Conservation (phyloP, 2,797 vertebrate genomes). For the Arnoldichthys spilopterus region DNA sequence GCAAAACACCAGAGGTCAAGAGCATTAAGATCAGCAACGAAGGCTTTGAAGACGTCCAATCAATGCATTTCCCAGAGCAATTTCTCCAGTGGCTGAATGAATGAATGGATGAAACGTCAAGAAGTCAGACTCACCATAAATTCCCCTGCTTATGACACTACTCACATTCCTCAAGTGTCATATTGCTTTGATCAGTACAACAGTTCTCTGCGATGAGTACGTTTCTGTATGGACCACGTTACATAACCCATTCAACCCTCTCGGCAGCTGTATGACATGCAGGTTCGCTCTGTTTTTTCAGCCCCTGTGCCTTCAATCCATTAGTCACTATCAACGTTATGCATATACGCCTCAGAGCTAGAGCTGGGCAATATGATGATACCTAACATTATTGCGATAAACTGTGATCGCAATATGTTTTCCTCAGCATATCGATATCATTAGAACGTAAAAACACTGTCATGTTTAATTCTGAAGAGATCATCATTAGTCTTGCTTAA, state of each 20-base stretch:
- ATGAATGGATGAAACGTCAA: neutral
- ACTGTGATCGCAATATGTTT: too few species aligned
- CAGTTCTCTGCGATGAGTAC: neutral
- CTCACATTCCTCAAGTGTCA: neutral
- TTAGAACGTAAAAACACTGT: too few species aligned
- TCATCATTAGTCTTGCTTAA: too few species aligned
- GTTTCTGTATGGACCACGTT: neutral
- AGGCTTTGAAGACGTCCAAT: neutral
- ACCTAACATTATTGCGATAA: too few species aligned
- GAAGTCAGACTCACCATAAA: constrained; percentile 15
- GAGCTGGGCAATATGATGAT: too few species aligned
- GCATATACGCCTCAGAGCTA: too few species aligned
- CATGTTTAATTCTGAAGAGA: too few species aligned
- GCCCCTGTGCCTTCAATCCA: too few species aligned
- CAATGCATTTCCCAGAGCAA: neutral
- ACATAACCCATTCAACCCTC: neutral
- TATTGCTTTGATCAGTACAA: constrained; percentile 1
- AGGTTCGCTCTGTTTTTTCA: too few species aligned
- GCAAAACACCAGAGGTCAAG: constrained; percentile 37
- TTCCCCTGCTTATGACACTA: neutral
- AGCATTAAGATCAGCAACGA: constrained; percentile 25
- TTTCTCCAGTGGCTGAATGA: too few species aligned
- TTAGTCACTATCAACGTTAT: too few species aligned
- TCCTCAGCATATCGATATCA: too few species aligned
- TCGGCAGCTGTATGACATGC: constrained; percentile 5